Evolutionary conservation across 2,888 invertebrate genomes (phyloP).

Genomic region (Caenorhabditis imperialis): DNA sequence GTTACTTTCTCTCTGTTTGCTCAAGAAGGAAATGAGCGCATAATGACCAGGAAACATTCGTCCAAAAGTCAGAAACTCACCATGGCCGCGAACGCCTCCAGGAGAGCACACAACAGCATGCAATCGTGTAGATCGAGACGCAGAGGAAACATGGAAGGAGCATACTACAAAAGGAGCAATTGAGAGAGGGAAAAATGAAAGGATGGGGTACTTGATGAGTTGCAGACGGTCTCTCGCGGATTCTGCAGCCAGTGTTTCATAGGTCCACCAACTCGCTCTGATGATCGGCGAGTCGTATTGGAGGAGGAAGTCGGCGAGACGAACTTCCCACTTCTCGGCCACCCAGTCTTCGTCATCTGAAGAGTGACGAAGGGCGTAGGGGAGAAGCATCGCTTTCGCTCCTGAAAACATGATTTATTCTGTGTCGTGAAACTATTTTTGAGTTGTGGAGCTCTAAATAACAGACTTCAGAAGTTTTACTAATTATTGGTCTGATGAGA

Average conservation of each 20-base stretch:
- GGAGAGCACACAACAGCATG: constrained; percentile 79
- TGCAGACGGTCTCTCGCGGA: constrained; percentile 73
- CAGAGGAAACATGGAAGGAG: constrained; percentile 75
- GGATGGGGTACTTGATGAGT: constrained; percentile 63
- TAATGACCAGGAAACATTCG: not conserved
- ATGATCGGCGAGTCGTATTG: constrained; percentile 66
- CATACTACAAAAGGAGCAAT: constrained; percentile 64
- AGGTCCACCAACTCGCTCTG: constrained; percentile 76
- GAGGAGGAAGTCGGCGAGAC: constrained; percentile 70
- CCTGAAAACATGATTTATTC: constrained; percentile 57
- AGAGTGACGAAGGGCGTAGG: constrained; percentile 75
- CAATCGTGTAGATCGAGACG: constrained; percentile 76
- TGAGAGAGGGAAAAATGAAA: not conserved
- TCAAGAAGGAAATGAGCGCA: not conserved
- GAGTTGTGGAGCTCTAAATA: too few relatives aligned
- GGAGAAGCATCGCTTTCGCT: constrained; percentile 77
- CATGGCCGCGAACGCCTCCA: constrained; percentile 93
- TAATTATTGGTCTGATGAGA: too few relatives aligned
- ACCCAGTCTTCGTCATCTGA: constrained; percentile 70
- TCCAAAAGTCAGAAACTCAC: constrained; percentile 75
- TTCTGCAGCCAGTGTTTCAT: constrained; percentile 76
- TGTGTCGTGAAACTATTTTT: too few relatives aligned
- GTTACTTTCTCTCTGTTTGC: too few relatives aligned
- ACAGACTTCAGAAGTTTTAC: too few relatives aligned
- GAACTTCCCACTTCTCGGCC: constrained; percentile 77